Base-by-base conservation (phyloP, 2,113 vertebrate genomes). In the Channa maculata region DNA sequence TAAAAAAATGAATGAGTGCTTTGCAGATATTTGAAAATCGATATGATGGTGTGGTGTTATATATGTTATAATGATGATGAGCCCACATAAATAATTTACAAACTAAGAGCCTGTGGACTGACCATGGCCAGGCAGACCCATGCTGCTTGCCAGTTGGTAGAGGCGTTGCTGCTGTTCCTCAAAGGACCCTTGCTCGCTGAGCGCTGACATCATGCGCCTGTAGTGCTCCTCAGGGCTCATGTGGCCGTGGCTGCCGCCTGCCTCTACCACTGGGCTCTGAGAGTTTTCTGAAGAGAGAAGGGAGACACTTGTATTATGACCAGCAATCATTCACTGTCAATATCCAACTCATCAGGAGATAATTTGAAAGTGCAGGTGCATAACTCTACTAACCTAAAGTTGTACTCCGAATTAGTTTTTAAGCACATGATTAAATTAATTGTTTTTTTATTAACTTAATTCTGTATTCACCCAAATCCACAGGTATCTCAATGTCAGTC, bases 161-260 rank as follows among this genome's bases (percentile, higher is more conserved):
- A 99, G 95, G 0, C 96, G 96, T 58, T 97, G 96, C 87, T 98
- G 98, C 87, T 98, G 96, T 91, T 99, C 98, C 72, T 99, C 97
- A 2, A 96, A 98, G 70, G 95, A 87, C 80, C 96, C 77, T 0
- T 96, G 96, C 50, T 98, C 97, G 0, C 94, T 97, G 58, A 99
- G 95, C 0, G 96, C 96, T 0, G 97, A 97, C 95, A 99, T 95
- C 90, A 99, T 96, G 75, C 96, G 94, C 69, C 96, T 95, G 86
- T 99, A 99, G 89, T 98, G 97, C 84, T 99, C 98, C 92, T 99
- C 97, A 0, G 97, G 97, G 92, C 96, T 98, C 97, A 98, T 98
- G 93, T 95, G 95, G 78, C 95, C 87, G 92, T 95, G 95, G 78
- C 95, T 91, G 80, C 94, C 85, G 75, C 94, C 94, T 4, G 95